Evolutionary conservation across 1,140 invertebrate genomes (phyloP), one percentile per base, ranked within the genome.

Genomic region (Drosophila arizonae): DNA sequence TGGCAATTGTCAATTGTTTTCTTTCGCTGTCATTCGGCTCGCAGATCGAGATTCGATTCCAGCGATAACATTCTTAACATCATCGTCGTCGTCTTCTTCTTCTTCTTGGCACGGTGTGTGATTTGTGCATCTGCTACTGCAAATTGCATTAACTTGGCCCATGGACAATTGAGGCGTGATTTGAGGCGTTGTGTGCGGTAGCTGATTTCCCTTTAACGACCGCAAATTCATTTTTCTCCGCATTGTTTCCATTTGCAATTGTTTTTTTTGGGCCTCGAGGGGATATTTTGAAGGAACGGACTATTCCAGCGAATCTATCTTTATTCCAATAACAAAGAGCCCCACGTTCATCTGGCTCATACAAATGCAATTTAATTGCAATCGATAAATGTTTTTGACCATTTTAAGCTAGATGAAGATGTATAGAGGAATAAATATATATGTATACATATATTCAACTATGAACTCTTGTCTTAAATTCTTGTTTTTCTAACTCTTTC

Each of bases 81-180:
- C 17, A 26, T 45, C 10, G 46, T n/a, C 33, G 2, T 33, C 33
- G 8, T 24, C 3, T 48, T 21, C 17, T 41, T 45, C 11, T 61
- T n/a, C 8, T 8, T 33, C 33, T 33, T 55, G 5, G 4, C 33
- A 30, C 26, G 1, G 41, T 15, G 41, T 45, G 43, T 45, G 11
- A 45, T 56, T 41, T 72, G 33, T 54, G 72, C 81, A 84, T 76
- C 72, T 57, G 63, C 77, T 45, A 69, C 51, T 66, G 63, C 81
- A 85, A 85, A 85, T 85, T 70, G 77, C 67, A 73, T 80, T 79
- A 77, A 33, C 76, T 67, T 71, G 56, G 72, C 60, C 62, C 61
- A 46, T n/a, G 24, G 66, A 87, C 76, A 87, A 86, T 86, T 76
- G 79, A 87, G 84, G 84, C 82, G 84, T 87, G 82, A 87, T 87